Percentiles rank a stretch among this genome's conserved stretches.
Conservation (phyloP, 1,140 invertebrate genomes). For the Dreissena rostriformis region DNA sequence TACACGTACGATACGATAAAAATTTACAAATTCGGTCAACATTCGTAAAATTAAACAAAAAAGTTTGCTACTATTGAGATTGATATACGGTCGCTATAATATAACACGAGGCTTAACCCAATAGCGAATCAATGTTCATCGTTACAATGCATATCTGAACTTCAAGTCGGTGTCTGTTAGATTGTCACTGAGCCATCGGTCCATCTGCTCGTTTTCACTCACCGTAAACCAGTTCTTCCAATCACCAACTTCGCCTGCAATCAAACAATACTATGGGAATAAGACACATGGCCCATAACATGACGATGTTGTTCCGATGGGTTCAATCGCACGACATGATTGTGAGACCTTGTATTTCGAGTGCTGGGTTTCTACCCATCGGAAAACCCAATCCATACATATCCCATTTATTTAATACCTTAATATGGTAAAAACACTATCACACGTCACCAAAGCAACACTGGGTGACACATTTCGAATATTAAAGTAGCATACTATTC, state of each 20-base stretch:
- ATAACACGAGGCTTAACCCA: too few relatives aligned
- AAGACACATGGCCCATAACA: background rate
- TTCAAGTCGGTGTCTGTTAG: conserved; percentile 11
- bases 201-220: background rate
- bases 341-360: too few relatives aligned
- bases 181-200: background rate
- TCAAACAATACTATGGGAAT: background rate
- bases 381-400: background rate
- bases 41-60: too few relatives aligned
- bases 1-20: too few relatives aligned
- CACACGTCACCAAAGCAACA: background rate
- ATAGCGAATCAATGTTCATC: background rate
- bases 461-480: too few relatives aligned
- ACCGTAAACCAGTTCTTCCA: conserved; percentile 13
- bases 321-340: too few relatives aligned
- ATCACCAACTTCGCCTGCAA: conserved; percentile 23
- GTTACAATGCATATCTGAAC: conserved; percentile 15
- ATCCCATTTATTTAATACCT: background rate
- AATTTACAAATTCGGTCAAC: too few relatives aligned
- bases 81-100: too few relatives aligned
- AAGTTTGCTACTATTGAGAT: too few relatives aligned
- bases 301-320: background rate
- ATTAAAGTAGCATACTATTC: too few relatives aligned
- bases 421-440: background rate
- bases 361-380: background rate